A percentile compares a stretch with the other conserved stretches of the same genome.
Evolutionary conservation across 2,113 vertebrate species (phyloP).

Genomic region (Tonatia bakeri): DNA sequence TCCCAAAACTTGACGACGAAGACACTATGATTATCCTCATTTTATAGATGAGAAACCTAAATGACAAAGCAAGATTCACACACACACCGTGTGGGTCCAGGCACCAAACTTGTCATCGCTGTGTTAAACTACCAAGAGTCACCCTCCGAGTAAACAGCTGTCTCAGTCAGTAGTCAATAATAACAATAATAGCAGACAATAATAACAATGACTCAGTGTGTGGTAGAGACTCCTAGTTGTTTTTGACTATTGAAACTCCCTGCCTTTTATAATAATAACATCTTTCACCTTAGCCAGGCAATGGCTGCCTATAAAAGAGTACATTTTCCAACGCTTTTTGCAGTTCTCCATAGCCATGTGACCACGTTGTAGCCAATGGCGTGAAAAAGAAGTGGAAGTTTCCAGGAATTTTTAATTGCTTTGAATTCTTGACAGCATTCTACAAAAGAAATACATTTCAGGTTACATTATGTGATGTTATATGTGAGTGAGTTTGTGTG

Average conservation of each 20-base stretch:
- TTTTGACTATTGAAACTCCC: neutral
- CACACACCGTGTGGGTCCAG: neutral
- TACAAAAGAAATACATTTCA: neutral
- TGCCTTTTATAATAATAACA: neutral
- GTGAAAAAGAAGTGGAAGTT: neutral
- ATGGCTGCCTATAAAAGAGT: neutral
- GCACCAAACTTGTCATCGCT: neutral
- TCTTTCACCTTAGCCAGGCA: neutral
- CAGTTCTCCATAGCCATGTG: neutral
- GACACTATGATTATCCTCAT: neutral
- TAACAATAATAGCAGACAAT: neutral
- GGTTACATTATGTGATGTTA: neutral
- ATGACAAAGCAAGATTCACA: neutral
- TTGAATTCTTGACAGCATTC: neutral
- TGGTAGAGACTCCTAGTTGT: neutral
- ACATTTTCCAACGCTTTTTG: neutral
- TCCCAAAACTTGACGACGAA: neutral
- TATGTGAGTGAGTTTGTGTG: neutral
- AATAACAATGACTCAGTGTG: neutral
- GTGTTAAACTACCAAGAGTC: neutral
- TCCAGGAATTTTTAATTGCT: neutral
- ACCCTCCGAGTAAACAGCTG: neutral
- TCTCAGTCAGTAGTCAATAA: neutral
- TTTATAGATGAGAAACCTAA: neutral
- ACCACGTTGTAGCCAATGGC: neutral